These are phyloP conservation scores for Cyrtorhinus lividipennis DNA, from an alignment of 1,140 invertebrate species.

Conservation along the genomic window DNA sequence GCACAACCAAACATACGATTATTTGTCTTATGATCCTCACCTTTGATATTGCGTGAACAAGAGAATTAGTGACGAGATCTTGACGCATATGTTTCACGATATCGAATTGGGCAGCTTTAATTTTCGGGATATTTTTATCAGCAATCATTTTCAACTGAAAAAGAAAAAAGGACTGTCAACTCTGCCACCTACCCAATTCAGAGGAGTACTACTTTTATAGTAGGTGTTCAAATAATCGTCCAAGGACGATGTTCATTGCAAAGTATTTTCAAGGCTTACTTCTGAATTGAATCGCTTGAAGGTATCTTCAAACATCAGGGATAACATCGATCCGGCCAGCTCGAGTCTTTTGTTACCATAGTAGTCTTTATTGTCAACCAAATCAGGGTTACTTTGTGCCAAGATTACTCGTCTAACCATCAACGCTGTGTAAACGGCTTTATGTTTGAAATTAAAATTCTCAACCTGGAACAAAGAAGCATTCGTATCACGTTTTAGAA, in stretches of 20 bases:
- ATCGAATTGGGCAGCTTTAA: constrained; percentile 92
- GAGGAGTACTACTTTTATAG: too few relatives aligned
- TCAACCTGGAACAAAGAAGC: constrained; percentile 53
- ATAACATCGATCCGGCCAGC: constrained; percentile 85
- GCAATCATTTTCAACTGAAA: constrained; percentile 76
- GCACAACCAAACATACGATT: background rate
- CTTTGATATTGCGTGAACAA: constrained; percentile 87
- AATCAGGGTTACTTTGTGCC: constrained; percentile 59
- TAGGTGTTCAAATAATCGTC: too few relatives aligned
- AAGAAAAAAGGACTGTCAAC: too few relatives aligned
- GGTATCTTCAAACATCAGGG: constrained; percentile 96
- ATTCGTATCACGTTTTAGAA: too few relatives aligned
- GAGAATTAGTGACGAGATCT: constrained; percentile 82
- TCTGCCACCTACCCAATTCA: too few relatives aligned
- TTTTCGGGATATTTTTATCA: constrained; percentile 91
- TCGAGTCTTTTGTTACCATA: constrained; percentile 98
- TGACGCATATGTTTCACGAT: constrained; percentile 92
- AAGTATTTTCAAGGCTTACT: constrained; percentile 23
- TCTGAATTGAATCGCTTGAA: constrained; percentile 94
- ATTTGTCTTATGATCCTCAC: constrained; percentile 38
- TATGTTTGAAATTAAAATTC: constrained; percentile 65
- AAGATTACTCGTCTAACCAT: constrained; percentile 79
- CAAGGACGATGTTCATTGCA: too few relatives aligned
- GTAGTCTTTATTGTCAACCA: constrained; percentile 94
- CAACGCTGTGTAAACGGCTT: constrained; percentile 49